Evolutionary conservation across 2,113 vertebrate genomes (phyloP).

Genomic region (Leptocoma aspasia): DNA sequence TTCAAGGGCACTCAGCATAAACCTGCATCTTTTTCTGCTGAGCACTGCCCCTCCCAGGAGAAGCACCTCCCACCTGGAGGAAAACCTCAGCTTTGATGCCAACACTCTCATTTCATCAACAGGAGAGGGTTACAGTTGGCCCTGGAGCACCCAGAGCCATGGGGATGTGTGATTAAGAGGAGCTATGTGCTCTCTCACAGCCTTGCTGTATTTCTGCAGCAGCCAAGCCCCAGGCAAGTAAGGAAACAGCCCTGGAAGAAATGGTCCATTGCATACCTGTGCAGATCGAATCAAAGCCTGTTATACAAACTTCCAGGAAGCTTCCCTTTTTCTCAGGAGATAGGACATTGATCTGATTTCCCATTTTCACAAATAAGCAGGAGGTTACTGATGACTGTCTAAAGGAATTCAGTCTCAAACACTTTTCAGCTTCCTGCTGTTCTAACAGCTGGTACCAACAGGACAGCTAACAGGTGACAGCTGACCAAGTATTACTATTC

Average conservation of each 20-base stretch:
- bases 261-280: not conserved
- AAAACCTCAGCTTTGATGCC: not conserved
- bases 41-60: not conserved
- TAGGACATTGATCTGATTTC: not conserved
- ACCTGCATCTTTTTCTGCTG: not conserved
- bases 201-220: not conserved
- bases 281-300: not conserved
- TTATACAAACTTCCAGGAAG: not conserved
- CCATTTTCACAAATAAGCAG: not conserved
- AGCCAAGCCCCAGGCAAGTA: not conserved
- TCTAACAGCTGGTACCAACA: not conserved
- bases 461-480: not conserved
- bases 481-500: too few species aligned
- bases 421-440: accelerated
- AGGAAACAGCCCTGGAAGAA: not conserved
- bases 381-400: not conserved
- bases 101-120: not conserved
- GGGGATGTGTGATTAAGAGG: not conserved
- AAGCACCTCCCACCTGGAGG: not conserved
- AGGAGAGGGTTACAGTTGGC: not conserved
- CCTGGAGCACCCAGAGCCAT: not conserved
- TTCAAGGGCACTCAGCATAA: not conserved
- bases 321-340: not conserved
- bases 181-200: not conserved
- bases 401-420: not conserved